Evolutionary conservation across 2,888 invertebrate genomes (phyloP).

Genomic region (Tiliacea aurago): DNA sequence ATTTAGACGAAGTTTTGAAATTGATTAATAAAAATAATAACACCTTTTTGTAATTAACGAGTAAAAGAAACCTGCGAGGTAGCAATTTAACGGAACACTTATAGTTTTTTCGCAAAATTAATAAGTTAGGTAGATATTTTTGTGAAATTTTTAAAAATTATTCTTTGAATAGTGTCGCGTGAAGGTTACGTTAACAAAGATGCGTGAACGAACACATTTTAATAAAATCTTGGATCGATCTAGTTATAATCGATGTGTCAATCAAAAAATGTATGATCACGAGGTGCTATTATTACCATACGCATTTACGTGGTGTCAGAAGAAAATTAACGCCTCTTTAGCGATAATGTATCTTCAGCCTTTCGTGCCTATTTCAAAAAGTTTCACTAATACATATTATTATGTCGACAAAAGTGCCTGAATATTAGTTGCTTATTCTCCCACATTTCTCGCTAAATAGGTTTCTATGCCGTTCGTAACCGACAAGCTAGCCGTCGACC

Average conservation of each 20-base stretch:
- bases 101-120: not conserved
- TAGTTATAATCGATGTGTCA: slow-evolving; percentile 26
- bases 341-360: not conserved
- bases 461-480: slow-evolving; percentile 27
- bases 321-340: not conserved
- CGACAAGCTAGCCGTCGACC: slow-evolving; percentile 40
- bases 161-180: not conserved
- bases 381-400: not conserved
- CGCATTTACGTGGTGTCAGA: not conserved
- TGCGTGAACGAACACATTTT: slow-evolving; percentile 32
- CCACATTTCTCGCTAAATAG: slow-evolving; percentile 38
- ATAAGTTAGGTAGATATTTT: not conserved
- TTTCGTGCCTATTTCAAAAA: not conserved
- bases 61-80: not conserved
- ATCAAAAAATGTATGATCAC: slow-evolving; percentile 26
- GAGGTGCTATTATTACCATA: slow-evolving; percentile 15
- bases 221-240: slow-evolving; percentile 30
- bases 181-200: slow-evolving; percentile 23
- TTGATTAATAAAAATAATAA: not conserved
- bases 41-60: not conserved
- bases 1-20: not conserved
- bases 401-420: slow-evolving; percentile 7
- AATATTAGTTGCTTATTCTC: slow-evolving; percentile 34
- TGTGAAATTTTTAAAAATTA: not conserved
- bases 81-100: not conserved